phyloP scores from a whole-genome alignment of 2,888 invertebrate species.

The Micoletzkya japonica region DNA sequence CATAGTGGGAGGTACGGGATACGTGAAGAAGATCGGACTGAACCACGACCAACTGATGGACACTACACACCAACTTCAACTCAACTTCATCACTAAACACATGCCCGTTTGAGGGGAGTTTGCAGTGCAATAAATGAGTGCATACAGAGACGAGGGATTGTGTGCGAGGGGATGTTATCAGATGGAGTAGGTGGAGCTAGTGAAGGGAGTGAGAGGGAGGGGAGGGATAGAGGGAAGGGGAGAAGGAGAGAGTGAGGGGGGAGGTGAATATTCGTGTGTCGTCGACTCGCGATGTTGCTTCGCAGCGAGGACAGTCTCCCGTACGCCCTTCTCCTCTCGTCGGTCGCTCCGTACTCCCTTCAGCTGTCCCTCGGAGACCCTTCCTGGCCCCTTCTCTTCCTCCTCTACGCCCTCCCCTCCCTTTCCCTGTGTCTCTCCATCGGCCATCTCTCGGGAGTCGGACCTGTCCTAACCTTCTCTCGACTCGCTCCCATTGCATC shows the following conservation, averaged over 20 bases:
- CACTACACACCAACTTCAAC: conserved; percentile 52
- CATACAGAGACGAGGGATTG: too few species aligned
- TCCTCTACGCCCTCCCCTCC: conserved; percentile 45
- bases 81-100: conserved; percentile 57
- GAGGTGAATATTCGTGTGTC: neutral
- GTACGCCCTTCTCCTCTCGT: conserved; percentile 17
- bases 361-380: conserved; percentile 1
- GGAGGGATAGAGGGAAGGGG: conserved; percentile 1
- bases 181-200: neutral
- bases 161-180: too few species aligned
- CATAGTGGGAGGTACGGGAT: conserved; percentile 57
- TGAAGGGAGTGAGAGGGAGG: neutral
- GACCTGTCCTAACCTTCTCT: conserved; percentile 41
- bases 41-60: conserved; percentile 53
- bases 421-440: conserved; percentile 38
- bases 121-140: neutral
- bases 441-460: conserved; percentile 37
- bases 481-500: conserved; percentile 44
- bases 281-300: conserved; percentile 2
- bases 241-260: neutral
- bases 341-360: conserved; percentile 4
- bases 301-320: conserved; percentile 16
- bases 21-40: conserved; percentile 45
- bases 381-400: conserved; percentile 43
- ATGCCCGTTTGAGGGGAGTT: conserved; percentile 33